phyloP scores from a whole-genome alignment of 53 echinoderm and acorn worm genomes.

The Glandiceps talaboti region DNA sequence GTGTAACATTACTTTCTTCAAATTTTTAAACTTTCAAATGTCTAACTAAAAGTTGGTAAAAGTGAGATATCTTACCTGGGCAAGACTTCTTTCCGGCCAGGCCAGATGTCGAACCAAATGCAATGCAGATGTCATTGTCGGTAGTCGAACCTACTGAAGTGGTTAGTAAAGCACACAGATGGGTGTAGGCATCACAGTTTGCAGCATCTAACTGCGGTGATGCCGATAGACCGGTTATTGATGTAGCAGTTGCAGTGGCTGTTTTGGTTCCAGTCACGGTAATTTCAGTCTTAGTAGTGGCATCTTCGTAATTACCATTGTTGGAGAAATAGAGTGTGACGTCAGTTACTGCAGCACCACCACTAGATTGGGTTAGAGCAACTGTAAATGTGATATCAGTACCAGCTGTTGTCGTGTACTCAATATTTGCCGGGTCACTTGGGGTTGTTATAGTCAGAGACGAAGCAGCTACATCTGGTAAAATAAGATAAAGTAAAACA shows the following conservation, averaged over 20 bases:
- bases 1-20: too few species aligned
- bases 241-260: neutral
- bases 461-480: too few species aligned
- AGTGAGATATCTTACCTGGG: neutral
- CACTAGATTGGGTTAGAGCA: neutral
- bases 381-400: neutral
- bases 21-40: too few species aligned
- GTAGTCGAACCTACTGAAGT: neutral
- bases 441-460: too few species aligned
- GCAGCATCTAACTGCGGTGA: neutral
- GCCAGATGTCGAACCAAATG: neutral
- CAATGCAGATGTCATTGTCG: neutral
- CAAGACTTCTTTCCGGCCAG: neutral
- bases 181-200: neutral
- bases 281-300: neutral
- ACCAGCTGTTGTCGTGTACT: neutral
- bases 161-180: neutral
- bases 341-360: neutral
- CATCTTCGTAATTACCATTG: neutral
- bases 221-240: neutral
- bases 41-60: too few species aligned
- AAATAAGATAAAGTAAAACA: too few species aligned
- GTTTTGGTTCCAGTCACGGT: neutral
- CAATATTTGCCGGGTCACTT: neutral
- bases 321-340: neutral